phyloP scores from a whole-genome alignment of 2,113 vertebrate species.

The Dunckerocampus dactyliophorus region DNA sequence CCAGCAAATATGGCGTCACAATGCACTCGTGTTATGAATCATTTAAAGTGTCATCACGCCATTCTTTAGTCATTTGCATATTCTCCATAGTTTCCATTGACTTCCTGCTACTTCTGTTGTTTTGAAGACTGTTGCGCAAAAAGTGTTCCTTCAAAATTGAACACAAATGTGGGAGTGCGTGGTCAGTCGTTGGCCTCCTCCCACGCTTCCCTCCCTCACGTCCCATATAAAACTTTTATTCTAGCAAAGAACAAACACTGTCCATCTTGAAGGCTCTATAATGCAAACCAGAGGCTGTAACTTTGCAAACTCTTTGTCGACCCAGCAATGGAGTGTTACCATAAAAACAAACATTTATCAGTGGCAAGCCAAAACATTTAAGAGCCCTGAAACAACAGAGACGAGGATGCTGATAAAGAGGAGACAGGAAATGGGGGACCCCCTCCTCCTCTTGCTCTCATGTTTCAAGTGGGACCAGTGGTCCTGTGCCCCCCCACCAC shows the following conservation, averaged over 20 bases:
- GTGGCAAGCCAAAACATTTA: slow-evolving; percentile 58
- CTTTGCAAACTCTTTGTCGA: slow-evolving; percentile 4
- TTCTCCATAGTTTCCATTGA: no score
- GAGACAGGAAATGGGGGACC: slow-evolving; percentile 71
- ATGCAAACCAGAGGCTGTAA: slow-evolving; percentile 73
- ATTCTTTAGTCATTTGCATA: no score
- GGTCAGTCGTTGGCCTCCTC: background rate
- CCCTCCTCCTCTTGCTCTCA: slow-evolving; percentile 59
- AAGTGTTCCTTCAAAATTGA: slow-evolving; percentile 8
- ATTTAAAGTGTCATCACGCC: no score
- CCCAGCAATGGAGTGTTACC: slow-evolving; percentile 27
- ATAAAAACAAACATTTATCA: slow-evolving; percentile 75
- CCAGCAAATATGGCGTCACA: no score
- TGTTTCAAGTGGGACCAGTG: slow-evolving; percentile 58
- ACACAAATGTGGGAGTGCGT: slow-evolving; percentile 7
- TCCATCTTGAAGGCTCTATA: slow-evolving; percentile 63
- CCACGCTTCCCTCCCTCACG: slow-evolving; percentile 13
- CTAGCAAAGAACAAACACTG: slow-evolving; percentile 49
- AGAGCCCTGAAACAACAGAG: slow-evolving; percentile 62
- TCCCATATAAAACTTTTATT: slow-evolving; percentile 42
- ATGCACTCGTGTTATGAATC: no score
- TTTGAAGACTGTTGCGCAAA: background rate
- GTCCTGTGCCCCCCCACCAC: slow-evolving; percentile 19
- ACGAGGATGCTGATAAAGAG: slow-evolving; percentile 70
- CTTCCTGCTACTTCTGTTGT: background rate